Base-by-base conservation (phyloP, 2,888 invertebrate genomes). In the Alloplasta piceator region DNA sequence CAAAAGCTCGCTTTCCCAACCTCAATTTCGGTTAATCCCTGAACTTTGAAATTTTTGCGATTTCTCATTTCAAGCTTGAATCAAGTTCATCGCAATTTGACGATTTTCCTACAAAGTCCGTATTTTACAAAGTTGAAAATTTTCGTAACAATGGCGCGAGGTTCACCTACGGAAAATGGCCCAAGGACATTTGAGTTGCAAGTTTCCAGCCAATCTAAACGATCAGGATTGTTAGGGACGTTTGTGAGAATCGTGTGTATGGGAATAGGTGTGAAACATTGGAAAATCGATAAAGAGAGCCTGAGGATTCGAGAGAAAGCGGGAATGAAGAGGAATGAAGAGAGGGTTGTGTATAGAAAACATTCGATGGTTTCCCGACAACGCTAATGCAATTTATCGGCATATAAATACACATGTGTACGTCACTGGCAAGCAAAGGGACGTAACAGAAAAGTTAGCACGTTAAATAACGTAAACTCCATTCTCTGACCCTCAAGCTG, bases 221-320 rank as follows among this genome's bases (percentile, higher is more conserved):
- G 68, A 77, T 77, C 80, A 14, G 76, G 58, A 77, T 73, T 74
- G 80, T 74, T 74, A 70, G 70, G 76, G 66, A 46, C 73, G 64
- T 36, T 68, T 70, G 68, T 46, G 61, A 74, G 60, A 55, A 56
- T 55, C 7, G 61, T 52, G 14, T 52, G 52, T 52, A 6, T 14
- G 52, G 14, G 16, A 7, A 12, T 52, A 14, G 52, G 43, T 43
- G 43, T 12, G 6, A 14, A 14, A n/a, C 52, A 55, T 78, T 55
- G 74, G 71, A 70, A 78, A 74, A 81, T 81, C 63, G 81, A 78
- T 74, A 56, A 41, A 61, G 55, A 55, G 12, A 71, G 75, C 55
- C 64, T 64, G 73, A 58, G 64, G 60, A 77, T 70, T 50, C 43
- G 68, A 73, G 77, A 56, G 67, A 41, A 50, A 43, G n/a, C 43